Evolutionary conservation across 1,140 invertebrate genomes (phyloP), one percentile per base, ranked within the genome.

Genomic region (Penaeus vannamei): DNA sequence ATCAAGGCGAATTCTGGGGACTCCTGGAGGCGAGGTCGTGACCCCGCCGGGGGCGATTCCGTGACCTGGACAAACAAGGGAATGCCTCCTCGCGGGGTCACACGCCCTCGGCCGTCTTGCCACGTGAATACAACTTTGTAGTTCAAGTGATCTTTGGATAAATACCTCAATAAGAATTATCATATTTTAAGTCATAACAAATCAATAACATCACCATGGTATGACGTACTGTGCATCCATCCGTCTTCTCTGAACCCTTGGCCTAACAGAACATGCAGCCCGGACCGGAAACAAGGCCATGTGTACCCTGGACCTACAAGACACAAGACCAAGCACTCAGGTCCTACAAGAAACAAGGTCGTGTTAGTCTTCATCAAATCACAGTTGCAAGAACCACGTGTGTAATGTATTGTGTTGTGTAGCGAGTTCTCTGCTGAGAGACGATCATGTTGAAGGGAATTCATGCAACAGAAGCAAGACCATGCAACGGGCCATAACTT

Each of bases 371-470:
- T 83, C 32, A 62, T 83, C 81, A 83, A 62, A 83, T 83, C 53
- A 83, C 59, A 61, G 59, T 83, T 62, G 53, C 59, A n/a, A 83
- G 81, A 83, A 83, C 81, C 81, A 83, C 81, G n/a, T 83, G 53
- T n/a, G 32, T 83, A 60, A 32, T 83, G 81, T 62, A 32, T 29
- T 53, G 81, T 32, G 17, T 83, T 53, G 61, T 29, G 53, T 53
- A 53, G 53, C 53, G 53, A 53, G 53, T 53, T 26, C 53, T 29
- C 59, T 26, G 59, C 29, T 83, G 23, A 83, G 23, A 83, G 53
- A 83, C 81, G 29, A 62, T 53, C 17, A 53, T 53, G 53, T 53
- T 53, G 46, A 62, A 83, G 53, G 59, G 26, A 83, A 62, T 46
- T 36, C 81, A 83, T 83, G 81, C 81, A 62, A 83, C 81, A 83